Evolutionary conservation across 2,888 invertebrate species (phyloP), one percentile per base, ranked within the genome.

Genomic region (Leptopilina syphax): DNA sequence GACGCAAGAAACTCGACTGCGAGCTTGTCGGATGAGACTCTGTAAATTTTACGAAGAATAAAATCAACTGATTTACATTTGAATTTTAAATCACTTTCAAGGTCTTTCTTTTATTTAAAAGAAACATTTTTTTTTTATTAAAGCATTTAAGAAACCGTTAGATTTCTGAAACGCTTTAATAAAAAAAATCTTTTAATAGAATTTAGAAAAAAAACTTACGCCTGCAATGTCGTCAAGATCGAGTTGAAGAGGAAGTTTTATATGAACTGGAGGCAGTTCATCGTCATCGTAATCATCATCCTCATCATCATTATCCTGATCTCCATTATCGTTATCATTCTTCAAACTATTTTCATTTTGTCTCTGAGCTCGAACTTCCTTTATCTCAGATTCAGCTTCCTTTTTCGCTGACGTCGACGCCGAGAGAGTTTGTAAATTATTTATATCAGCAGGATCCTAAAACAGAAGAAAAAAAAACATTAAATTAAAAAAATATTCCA

Each of bases 1-100:
- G 34, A 97, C 95, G 92, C 97, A 98, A 92, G 97, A 97, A 95
- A 97, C 97, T 92, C 96, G 95, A 81, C 97, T 96, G 73, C 93
- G 91, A 80, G 93, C 93, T 84, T 93, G 93, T 84, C 93, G 93
- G 87, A 94, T 92, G 86, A 94, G 85, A 80, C 92, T 91, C 93
- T 94, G 84, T 18, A 82, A 78, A 24, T 63, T 50, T 44, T 60
- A 67, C 3, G 10, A 8, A 10, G 9, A 50, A 9, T 50, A 10
- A 50, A 9, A 12, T 50, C 44, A 44, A 44, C 44, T 12, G 50
- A 66, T 65, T 60, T 66, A n/a, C 3, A 67, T 77, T 73, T 67
- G 18, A 10, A 65, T 13, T 34, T 3, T 12, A 57, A 41, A 54
- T 24, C 13, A 3, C 13, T 67, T 67, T 34, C 34, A 27, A 10